Evolutionary conservation across 2,797 vertebrate genomes (phyloP), one percentile per base, ranked within the genome.

Genomic region (Calcarius lapponicus): DNA sequence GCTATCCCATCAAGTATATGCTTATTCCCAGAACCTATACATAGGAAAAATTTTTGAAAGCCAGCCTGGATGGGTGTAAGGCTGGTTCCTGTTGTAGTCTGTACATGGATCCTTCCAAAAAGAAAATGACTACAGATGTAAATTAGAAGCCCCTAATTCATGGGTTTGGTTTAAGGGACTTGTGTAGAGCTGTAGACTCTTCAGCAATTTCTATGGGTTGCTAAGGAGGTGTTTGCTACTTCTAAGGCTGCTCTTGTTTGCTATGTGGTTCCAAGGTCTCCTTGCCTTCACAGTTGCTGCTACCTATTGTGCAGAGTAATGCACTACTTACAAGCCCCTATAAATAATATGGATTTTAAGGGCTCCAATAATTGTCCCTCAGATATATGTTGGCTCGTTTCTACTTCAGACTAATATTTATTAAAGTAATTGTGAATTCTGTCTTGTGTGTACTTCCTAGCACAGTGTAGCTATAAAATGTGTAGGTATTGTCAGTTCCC

Each of bases 371-470:
- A 87, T 88, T 90, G 94, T 85, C 45, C 64, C 67, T 78, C 22
- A 47, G 74, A 91, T 95, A 82, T 88, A 82, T 47, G 73, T 73
- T 95, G 83, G 38, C 56, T 96, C 4, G 0, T 91, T 96, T 88
- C 85, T 81, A 51, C 70, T 95, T 90, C 90, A 90, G 57, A 82
- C 74, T 73, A 72, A 13, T 90, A 88, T 95, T 94, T 96, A 95
- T 92, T 93, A 76, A 93, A 80, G 82, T 84, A 90, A 92, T 90
- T 88, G 74, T 82, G 94, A 87, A 87, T 94, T 90, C 80, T 86
- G 67, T 73, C 73, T 75, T 76, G 40, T 71, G 51, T 43, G 76
- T 90, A 71, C 71, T 50, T 93, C 47, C 25, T 76, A 61, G 60
- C 28, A 90, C 48, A 48, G 57, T 28, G 61, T 57, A 92, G 78